Evolutionary conservation across 2,888 invertebrate genomes (phyloP).

Genomic region (Cerastoderma edule): DNA sequence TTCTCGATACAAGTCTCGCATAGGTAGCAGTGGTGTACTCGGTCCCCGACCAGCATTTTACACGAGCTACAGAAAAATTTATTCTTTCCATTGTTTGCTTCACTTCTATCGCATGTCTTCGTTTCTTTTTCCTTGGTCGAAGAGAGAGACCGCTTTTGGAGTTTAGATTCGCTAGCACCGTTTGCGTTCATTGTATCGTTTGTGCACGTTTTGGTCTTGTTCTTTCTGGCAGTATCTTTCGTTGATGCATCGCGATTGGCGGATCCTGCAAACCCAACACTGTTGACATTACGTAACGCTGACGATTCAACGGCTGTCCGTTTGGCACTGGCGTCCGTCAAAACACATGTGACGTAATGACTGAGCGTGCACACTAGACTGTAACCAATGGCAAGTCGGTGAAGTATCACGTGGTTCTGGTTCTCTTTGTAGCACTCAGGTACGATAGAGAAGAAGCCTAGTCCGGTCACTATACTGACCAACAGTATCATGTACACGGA

Average conservation of each 20-base stretch:
- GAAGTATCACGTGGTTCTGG: constrained; percentile 11
- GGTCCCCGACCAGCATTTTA: constrained; percentile 61
- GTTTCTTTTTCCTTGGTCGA: not conserved
- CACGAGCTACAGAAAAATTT: constrained; percentile 68
- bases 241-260: not conserved
- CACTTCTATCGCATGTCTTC: not conserved
- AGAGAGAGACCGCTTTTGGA: not conserved
- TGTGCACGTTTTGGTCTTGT: not conserved
- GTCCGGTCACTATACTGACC: constrained; percentile 30
- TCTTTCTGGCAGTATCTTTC: not conserved
- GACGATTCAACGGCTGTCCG: too few relatives aligned
- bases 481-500: constrained; percentile 39
- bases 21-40: constrained; percentile 74
- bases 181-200: not conserved
- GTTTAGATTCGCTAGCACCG: not conserved
- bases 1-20: constrained; percentile 77
- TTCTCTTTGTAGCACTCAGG: constrained; percentile 39
- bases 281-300: constrained; percentile 6
- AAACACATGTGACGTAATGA: constrained; percentile 46
- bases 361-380: constrained; percentile 36
- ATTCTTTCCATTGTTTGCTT: not conserved
- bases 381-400: constrained; percentile 43
- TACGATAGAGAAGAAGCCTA: constrained; percentile 44
- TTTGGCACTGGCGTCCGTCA: constrained; percentile 31
- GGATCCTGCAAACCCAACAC: too few relatives aligned